Base-by-base conservation (phyloP, 2,888 invertebrate species). In the Heteromurus nitidus region DNA sequence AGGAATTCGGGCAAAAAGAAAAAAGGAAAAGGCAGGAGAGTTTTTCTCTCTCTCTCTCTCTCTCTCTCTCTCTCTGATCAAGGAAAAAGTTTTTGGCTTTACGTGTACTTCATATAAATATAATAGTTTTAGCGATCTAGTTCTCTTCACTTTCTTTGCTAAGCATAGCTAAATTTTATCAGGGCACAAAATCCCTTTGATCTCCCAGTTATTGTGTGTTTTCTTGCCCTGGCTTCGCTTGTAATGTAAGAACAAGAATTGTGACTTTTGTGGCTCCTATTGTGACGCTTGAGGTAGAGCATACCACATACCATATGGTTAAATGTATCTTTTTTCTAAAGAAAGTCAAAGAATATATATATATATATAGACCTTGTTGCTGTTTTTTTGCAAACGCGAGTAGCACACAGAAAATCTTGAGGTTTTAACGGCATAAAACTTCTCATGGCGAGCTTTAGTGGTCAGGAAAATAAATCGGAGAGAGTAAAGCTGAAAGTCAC, bases 141-240 rank as follows among this genome's bases (percentile, higher is more conserved):
- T n/a, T n/a, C 16, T 47, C 26, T 72, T 60, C 60, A 60, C 30
- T 44, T 30, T 28, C 36, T 31, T 55, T 58, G 24, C 24, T 62
- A 72, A 72, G 44, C 60, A 55, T 26, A 20, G 18, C 62, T 30
- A 22, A 60, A 47, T 47, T 60, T 72, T 72, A 72, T 60, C 60
- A 60, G 22, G n/a, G 28, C 42, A 75, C 75, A 67, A 65, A 75
- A 55, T 55, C 65, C 64, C 36, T 75, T 75, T 65, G 65, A 75
- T 75, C 75, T 75, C 67, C 44, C 22, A 28, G 44, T 62, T 50
- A 50, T 64, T 64, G 62, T 31, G n/a, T 31, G 62, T 62, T 58
- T n/a, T n/a, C n/a, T 20, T 3, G 24, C 13, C 47, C n/a, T 47
- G 7, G 36, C 13, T 36, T 36, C 36, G 7, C 47, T 47, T 47